Evolutionary conservation across 1,140 invertebrate genomes (phyloP), one percentile per base, ranked within the genome.

Genomic region (Vanessa atalanta): DNA sequence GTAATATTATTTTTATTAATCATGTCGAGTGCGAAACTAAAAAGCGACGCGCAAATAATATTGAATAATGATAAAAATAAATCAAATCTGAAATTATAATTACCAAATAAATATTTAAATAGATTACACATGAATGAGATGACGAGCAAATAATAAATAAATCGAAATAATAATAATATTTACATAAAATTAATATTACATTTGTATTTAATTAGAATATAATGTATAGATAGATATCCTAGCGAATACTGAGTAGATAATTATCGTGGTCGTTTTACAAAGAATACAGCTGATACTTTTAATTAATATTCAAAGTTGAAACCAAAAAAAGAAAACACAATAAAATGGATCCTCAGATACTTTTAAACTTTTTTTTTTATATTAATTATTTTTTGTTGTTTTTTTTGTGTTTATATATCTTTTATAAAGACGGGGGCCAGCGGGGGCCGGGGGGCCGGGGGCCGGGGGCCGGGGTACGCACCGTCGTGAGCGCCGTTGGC

Each of bases 91-190:
- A 69, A 73, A 72, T 61, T 64, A 79, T 73, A 60, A 73, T 77
- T 75, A 73, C 73, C 71, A 70, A 67, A 72, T 66, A 69, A 50
- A 64, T 26, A 79, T 47, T 57, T 50, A 73, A 64, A 72, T 68
- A 61, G 0, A 74, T 72, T 72, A 72, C 61, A 71, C 76, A 83
- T 82, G 83, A 69, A 82, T 81, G 83, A 80, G 70, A 77, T 79
- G 76, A 84, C 81, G 87, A 86, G 89, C 89, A 89, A 91, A 89
- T 87, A 78, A 91, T 85, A 85, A 76, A 83, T 83, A 86, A 85
- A 80, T 67, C 74, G 68, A 80, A 81, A 71, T 70, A 81, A 79
- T 64, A 57, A 63, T 67, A 72, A 77, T 84, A 82, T 61, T 61
- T 61, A 61, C 57, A 61, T 61, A 37, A 15, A 61, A 31, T 61